phyloP scores from a whole-genome alignment of 2,797 vertebrate genomes.

The Artibeus lituratus region DNA sequence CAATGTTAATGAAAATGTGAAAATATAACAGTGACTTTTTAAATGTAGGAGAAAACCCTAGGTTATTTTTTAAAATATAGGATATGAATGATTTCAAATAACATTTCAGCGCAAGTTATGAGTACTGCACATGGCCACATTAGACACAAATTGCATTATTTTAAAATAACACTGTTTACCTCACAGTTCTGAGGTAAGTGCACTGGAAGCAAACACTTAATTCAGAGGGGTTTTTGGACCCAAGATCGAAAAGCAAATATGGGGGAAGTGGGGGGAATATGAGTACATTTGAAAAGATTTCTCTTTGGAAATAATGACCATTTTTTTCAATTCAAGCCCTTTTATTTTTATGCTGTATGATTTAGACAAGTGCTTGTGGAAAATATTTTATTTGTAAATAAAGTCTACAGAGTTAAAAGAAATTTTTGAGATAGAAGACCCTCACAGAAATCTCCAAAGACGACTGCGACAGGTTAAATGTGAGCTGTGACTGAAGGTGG shows the following conservation, averaged over 20 bases:
- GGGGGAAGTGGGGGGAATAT: not conserved
- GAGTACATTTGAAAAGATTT: conserved; percentile 9
- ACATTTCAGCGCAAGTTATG: not conserved
- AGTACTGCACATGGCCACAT: not conserved
- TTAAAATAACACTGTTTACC: conserved; percentile 47
- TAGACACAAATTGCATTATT: conserved; percentile 34
- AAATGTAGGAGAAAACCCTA: not conserved
- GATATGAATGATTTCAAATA: conserved; percentile 54
- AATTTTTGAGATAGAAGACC: not conserved
- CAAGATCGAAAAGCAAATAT: conserved; percentile 27
- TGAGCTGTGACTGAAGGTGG: not conserved
- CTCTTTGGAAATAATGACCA: conserved; percentile 10
- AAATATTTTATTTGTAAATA: conserved; percentile 55
- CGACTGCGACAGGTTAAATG: not conserved
- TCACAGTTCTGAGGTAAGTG: conserved; percentile 35
- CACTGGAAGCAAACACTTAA: conserved; percentile 39
- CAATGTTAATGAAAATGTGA: conserved; percentile 34
- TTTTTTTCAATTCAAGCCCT: not conserved
- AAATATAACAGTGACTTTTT: conserved; percentile 47
- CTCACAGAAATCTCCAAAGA: conserved; percentile 15
- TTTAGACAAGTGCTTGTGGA: conserved; percentile 15
- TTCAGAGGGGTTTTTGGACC: conserved; percentile 16
- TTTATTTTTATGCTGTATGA: conserved; percentile 32
- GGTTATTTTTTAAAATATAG: conserved; percentile 35
- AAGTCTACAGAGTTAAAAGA: not conserved